Base-by-base conservation (phyloP, 2,888 invertebrate species). In the Oxystoma pomonae region DNA sequence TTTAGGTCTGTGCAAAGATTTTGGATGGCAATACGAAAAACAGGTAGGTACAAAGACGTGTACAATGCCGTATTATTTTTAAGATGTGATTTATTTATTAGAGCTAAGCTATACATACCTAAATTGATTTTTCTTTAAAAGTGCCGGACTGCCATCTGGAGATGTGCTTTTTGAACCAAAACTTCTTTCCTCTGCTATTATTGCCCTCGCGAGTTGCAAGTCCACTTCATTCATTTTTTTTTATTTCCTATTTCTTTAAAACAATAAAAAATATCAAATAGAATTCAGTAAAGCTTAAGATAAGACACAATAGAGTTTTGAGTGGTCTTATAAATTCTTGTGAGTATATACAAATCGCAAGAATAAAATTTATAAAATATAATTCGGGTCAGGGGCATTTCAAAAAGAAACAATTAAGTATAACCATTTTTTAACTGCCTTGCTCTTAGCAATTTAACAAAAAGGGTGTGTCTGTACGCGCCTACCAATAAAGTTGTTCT, bases 181-280 rank as follows among this genome's bases (percentile, higher is more conserved):
- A 1, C 51, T 20, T 60, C 80, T 74, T 64, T 81, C 82, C 74
- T 86, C 85, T 0, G 85, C 85, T 12, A 87, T 88, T 73, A 92
- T 81, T 16, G 90, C 89, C 63, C 87, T 86, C 2, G 91, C 92
- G 74, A 91, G 81, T 69, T 87, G 85, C 66, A 92, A 76, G 77
- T 90, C 89, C 76, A 86, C 85, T 78, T 91, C 91, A 80, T 90
- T 88, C 89, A 92, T 88, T 19, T 67, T 53, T 53, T 53, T 16
- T 53, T 53, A 53, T 19, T 9, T 17, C 19, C n/a, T n/a, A n/a
- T n/a, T n/a, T n/a, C n/a, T n/a, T n/a, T n/a, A n/a, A n/a, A n/a
- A 53, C 53, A 17, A 53, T 9, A 53, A 35, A 3, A 35, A 3
- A 35, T 35, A 12, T 35, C 35, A 35, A n/a, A n/a, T n/a, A n/a